phyloP scores from a whole-genome alignment of 1,140 invertebrate species.

The Drosophila teissieri region DNA sequence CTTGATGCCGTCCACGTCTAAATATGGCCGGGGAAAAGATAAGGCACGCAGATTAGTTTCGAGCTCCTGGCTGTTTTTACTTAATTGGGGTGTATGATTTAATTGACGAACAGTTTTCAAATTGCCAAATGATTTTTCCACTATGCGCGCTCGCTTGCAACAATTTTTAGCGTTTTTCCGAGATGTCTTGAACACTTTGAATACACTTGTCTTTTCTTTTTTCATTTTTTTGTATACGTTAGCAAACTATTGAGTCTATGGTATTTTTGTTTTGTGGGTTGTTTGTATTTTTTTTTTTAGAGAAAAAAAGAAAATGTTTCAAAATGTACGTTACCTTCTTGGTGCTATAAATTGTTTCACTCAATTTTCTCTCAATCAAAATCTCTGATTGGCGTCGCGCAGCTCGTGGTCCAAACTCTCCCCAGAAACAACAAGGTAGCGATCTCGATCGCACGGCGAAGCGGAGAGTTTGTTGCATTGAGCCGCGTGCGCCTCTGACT shows the following conservation, averaged over 20 bases:
- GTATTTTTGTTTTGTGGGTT: conserved; percentile 33
- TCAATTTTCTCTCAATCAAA: conserved; percentile 82
- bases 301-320: conserved; percentile 81
- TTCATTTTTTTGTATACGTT: conserved; percentile 29
- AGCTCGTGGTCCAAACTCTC: conserved; percentile 81
- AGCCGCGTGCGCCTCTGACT: conserved; percentile 76
- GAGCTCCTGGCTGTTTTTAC: not conserved
- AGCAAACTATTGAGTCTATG: conserved; percentile 41
- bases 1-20: conserved; percentile 99
- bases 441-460: conserved; percentile 65
- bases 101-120: conserved; percentile 60
- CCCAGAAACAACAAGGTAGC: conserved; percentile 38
- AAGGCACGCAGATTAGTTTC: conserved; percentile 34
- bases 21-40: conserved; percentile 39
- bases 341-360: conserved; percentile 80
- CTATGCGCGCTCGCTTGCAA: conserved; percentile 62
- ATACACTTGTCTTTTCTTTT: conserved; percentile 79
- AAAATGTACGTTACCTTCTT: conserved; percentile 83
- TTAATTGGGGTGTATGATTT: conserved; percentile 8
- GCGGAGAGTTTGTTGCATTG: conserved; percentile 80
- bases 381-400: conserved; percentile 76
- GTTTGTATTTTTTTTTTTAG: conserved; percentile 45
- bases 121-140: conserved; percentile 70
- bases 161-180: conserved; percentile 80
- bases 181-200: conserved; percentile 80